Percentiles rank a stretch among this genome's conserved stretches.
Evolutionary conservation across 2,888 invertebrate species (phyloP).

Genomic region (Patella pellucida): DNA sequence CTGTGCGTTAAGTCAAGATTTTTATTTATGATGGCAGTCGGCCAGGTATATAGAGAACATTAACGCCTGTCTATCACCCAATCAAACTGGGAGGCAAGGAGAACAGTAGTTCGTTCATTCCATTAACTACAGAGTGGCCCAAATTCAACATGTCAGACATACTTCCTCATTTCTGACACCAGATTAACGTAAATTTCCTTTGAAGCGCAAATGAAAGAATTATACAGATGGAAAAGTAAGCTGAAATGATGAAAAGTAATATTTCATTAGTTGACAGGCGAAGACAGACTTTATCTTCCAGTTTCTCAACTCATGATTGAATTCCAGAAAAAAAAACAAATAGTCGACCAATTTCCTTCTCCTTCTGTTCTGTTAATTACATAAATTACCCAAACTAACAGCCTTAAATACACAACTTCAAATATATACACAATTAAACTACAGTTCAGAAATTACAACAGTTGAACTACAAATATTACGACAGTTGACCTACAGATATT

Average conservation of each 20-base stretch:
- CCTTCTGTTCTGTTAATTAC: neutral
- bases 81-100: neutral
- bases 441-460: too few relatives aligned
- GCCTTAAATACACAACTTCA: too few relatives aligned
- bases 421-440: too few relatives aligned
- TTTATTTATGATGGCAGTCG: conserved; percentile 1
- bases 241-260: neutral
- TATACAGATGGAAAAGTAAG: neutral
- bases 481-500: too few relatives aligned
- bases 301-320: neutral
- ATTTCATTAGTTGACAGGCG: neutral
- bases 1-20: neutral
- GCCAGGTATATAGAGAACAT: neutral
- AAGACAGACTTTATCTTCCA: conserved; percentile 1
- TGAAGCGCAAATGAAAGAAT: conserved; percentile 4
- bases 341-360: neutral
- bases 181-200: neutral
- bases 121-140: neutral
- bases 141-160: neutral
- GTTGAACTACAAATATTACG: too few relatives aligned
- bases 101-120: neutral
- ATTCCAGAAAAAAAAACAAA: neutral
- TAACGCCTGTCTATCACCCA: neutral
- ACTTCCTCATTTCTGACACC: neutral
- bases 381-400: neutral